phyloP scores from a whole-genome alignment of 1,140 invertebrate genomes.

The Philopotamus ludificatus region DNA sequence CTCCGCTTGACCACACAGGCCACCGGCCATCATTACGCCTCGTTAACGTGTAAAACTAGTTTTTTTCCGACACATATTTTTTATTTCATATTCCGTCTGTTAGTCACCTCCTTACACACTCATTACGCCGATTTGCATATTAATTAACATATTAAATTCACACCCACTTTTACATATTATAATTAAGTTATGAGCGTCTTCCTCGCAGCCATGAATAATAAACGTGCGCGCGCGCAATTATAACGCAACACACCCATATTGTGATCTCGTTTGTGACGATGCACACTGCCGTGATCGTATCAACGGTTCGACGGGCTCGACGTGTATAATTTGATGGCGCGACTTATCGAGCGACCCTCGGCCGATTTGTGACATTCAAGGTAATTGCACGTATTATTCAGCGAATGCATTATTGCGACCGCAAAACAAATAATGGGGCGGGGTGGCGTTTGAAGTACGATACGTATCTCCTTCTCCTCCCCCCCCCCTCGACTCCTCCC shows the following conservation, averaged over 20 bases:
- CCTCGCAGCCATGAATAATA: no score
- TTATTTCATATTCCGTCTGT: not conserved
- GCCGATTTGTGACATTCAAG: not conserved
- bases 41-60: conserved; percentile 22
- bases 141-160: conserved; percentile 14
- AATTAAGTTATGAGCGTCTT: conserved; percentile 19
- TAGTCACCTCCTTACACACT: conserved; percentile 21
- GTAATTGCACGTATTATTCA: not conserved
- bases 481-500: no score
- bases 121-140: conserved; percentile 17
- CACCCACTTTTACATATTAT: conserved; percentile 20
- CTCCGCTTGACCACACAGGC: conserved; percentile 5
- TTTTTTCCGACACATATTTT: conserved; percentile 1
- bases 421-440: conserved; percentile 4
- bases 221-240: no score
- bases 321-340: no score
- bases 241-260: no score
- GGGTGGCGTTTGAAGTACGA: not conserved
- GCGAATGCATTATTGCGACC: not conserved
- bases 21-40: conserved; percentile 16
- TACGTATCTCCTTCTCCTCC: no score
- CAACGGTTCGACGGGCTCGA: no score
- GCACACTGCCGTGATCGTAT: no score
- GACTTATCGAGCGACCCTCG: no score
- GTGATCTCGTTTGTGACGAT: no score